Evolutionary conservation across 2,797 vertebrate genomes (phyloP).

Genomic region (Vespertilio murinus): DNA sequence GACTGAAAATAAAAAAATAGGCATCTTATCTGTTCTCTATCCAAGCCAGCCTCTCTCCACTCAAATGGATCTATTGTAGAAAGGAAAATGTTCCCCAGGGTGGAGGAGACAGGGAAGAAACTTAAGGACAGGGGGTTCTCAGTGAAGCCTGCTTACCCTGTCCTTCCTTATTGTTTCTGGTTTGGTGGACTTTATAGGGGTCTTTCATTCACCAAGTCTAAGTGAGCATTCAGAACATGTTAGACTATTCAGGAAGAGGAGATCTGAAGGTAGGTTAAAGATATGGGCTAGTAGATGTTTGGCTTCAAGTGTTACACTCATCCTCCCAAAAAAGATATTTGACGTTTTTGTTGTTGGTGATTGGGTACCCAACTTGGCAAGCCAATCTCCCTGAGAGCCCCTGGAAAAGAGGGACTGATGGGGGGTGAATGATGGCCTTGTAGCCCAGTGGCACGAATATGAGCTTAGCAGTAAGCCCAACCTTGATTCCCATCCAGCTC

Average conservation of each 20-base stretch:
- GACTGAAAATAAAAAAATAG: neutral
- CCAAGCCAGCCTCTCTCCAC: neutral
- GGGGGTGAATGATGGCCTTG: neutral
- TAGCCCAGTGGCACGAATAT: neutral
- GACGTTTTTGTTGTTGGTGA: neutral
- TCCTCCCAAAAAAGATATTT: neutral
- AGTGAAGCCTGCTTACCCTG: neutral
- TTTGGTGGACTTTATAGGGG: neutral
- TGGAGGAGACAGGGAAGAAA: neutral
- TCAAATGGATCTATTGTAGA: neutral
- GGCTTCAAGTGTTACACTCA: neutral
- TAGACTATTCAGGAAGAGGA: neutral
- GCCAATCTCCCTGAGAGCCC: neutral
- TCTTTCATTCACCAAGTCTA: neutral
- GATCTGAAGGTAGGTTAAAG: neutral
- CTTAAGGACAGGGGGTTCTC: neutral
- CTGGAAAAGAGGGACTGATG: rapidly evolving
- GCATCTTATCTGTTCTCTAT: neutral
- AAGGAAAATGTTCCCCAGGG: neutral
- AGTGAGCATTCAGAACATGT: neutral
- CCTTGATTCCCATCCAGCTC: neutral
- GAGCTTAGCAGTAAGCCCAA: neutral
- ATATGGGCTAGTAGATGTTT: neutral
- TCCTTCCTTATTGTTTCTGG: neutral
- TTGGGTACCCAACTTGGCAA: neutral